Evolutionary conservation across 2,888 invertebrate genomes (phyloP).

Genomic region (Hesperia comma): DNA sequence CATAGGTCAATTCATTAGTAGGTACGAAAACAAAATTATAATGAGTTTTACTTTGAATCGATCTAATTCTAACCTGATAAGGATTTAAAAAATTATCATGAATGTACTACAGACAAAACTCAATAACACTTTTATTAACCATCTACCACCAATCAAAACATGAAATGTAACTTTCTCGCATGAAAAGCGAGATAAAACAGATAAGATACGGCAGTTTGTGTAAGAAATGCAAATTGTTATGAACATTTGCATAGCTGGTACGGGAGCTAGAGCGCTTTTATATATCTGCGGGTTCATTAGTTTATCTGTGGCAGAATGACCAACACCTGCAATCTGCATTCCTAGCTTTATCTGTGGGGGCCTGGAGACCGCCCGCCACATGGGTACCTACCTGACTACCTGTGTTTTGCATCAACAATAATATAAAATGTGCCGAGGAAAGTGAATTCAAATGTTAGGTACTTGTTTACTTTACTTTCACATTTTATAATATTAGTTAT

Average conservation of each 20-base stretch:
- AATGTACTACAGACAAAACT: too few species aligned
- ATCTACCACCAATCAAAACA: slow-evolving; percentile 1
- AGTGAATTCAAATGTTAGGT: neutral
- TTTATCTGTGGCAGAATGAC: slow-evolving; percentile 19
- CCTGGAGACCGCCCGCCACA: neutral
- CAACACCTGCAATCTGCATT: slow-evolving; percentile 11
- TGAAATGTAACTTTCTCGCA: slow-evolving; percentile 9
- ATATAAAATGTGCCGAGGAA: neutral
- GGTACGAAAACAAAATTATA: too few species aligned
- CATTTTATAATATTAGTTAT: neutral
- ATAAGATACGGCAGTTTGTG: slow-evolving; percentile 11
- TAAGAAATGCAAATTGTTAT: slow-evolving; percentile 28
- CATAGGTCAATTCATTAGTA: too few species aligned
- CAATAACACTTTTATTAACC: too few species aligned
- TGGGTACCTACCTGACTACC: too few species aligned
- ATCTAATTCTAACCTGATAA: too few species aligned
- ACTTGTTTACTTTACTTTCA: neutral
- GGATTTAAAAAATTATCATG: too few species aligned
- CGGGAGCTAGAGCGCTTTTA: slow-evolving; percentile 11
- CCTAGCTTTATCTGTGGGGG: slow-evolving; percentile 3
- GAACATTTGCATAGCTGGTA: slow-evolving; percentile 24
- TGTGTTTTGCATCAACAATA: neutral
- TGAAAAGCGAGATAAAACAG: slow-evolving; percentile 4
- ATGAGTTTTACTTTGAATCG: too few species aligned
- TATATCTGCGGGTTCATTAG: slow-evolving; percentile 23